Percentiles rank a stretch among this genome's conserved stretches.
These are phyloP conservation scores for Procambarus virginalis DNA, from an alignment of 1,140 invertebrate species.

Conservation along the genomic window DNA sequence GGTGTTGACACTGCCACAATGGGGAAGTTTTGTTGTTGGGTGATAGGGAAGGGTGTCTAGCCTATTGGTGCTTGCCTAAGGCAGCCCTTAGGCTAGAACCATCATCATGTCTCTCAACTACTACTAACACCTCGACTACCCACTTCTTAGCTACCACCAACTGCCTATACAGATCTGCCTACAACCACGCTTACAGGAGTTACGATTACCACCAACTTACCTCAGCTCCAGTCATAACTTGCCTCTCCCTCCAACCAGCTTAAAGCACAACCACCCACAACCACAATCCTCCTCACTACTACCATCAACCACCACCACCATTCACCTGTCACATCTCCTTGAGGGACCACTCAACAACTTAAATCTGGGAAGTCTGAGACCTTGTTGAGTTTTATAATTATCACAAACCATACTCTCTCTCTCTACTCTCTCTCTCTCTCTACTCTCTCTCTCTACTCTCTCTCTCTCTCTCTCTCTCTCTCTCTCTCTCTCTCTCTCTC, in stretches of 20 bases:
- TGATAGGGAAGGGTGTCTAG: not conserved
- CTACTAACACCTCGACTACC: not conserved
- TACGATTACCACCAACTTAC: not conserved
- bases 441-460: not conserved
- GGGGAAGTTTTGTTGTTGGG: not conserved
- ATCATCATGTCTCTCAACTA: not conserved
- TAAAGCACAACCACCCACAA: no score
- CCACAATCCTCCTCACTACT: not conserved
- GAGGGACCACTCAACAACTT: no score
- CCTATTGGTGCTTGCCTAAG: not conserved
- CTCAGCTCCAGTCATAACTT: not conserved
- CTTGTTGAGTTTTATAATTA: no score
- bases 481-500: conserved; percentile 5
- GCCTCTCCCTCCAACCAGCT: not conserved
- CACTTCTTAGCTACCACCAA: not conserved
- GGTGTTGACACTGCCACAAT: not conserved
- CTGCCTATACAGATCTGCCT: not conserved
- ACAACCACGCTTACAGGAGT: not conserved
- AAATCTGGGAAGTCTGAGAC: no score
- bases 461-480: no score
- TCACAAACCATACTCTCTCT: no score
- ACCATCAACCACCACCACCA: not conserved
- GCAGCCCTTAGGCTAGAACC: not conserved
- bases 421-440: conserved; percentile 6
- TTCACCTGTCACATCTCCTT: no score